phyloP scores from a whole-genome alignment of 2,113 vertebrate species.

The Scomber scombrus region DNA sequence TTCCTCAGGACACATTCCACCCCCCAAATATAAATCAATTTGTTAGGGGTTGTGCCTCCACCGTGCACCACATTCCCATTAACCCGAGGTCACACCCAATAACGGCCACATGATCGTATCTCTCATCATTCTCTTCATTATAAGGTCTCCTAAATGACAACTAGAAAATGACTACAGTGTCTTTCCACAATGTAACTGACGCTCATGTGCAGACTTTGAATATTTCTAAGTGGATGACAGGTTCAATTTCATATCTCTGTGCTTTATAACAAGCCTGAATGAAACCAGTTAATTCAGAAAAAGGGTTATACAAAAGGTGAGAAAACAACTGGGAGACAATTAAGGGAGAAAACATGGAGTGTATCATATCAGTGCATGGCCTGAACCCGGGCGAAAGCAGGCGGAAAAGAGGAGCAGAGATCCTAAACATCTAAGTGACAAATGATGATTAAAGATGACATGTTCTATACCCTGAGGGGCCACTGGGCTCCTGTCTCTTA shows the following conservation, averaged over 20 bases:
- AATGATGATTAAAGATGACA: constrained; percentile 29
- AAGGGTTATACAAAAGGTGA: constrained; percentile 17
- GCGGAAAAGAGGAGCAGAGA: constrained; percentile 9
- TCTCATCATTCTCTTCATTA: constrained; percentile 7
- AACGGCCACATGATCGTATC: neutral
- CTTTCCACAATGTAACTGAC: neutral
- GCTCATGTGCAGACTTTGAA: neutral
- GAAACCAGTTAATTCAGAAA: constrained; percentile 33
- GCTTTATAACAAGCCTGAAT: constrained; percentile 17
- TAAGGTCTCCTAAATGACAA: constrained; percentile 16
- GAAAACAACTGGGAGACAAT: constrained; percentile 43
- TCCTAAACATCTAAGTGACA: constrained; percentile 13
- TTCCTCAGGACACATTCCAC: neutral
- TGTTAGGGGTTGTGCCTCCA: neutral
- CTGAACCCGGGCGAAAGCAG: neutral
- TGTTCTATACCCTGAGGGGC: neutral
- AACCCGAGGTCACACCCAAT: constrained; percentile 36
- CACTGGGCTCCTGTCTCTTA: neutral
- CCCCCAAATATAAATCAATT: constrained; percentile 3
- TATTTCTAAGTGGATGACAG: neutral
- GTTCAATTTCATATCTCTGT: neutral
- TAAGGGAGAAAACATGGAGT: neutral
- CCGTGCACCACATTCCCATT: constrained; percentile 6
- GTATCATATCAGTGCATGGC: neutral
- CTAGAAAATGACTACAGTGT: neutral